These are phyloP conservation scores for Pyrgus malvae DNA, from an alignment of 2,888 invertebrate species.

Conservation along the genomic window DNA sequence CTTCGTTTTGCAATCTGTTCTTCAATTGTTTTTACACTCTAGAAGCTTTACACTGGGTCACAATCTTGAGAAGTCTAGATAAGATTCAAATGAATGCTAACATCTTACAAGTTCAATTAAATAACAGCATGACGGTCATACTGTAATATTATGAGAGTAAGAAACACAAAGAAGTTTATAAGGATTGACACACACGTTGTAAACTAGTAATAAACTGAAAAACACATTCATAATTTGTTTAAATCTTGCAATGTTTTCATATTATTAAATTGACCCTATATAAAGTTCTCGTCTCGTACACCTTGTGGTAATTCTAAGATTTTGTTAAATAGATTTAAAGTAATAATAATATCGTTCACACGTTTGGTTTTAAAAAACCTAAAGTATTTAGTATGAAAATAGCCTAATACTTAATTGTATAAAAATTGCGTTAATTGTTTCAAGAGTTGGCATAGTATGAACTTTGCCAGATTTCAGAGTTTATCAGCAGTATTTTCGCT, in stretches of 20 bases:
- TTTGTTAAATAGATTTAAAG: too few relatives aligned
- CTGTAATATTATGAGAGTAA: neutral
- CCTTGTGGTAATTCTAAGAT: too few relatives aligned
- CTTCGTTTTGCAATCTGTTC: neutral
- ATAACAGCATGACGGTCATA: neutral
- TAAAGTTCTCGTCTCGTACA: too few relatives aligned
- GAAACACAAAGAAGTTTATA: neutral
- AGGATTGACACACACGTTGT: neutral
- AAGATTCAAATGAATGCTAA: slow-evolving; percentile 2
- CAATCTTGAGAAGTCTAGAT: neutral
- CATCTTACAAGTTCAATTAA: slow-evolving; percentile 5
- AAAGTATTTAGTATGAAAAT: slow-evolving; percentile 3
- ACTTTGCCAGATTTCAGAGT: slow-evolving; percentile 17
- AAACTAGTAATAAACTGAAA: neutral
- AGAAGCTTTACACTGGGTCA: neutral
- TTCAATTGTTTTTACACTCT: neutral
- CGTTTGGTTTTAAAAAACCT: neutral
- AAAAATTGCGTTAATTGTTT: slow-evolving; percentile 22
- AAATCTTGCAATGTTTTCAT: too few relatives aligned
- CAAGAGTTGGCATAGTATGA: slow-evolving; percentile 6
- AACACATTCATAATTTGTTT: too few relatives aligned
- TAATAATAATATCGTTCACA: too few relatives aligned
- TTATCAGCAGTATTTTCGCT: slow-evolving; percentile 20
- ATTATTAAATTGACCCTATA: too few relatives aligned
- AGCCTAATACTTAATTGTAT: neutral